Evolutionary conservation across 1,140 invertebrate genomes (phyloP).

Genomic region (Polypedilum vanderplanki): DNA sequence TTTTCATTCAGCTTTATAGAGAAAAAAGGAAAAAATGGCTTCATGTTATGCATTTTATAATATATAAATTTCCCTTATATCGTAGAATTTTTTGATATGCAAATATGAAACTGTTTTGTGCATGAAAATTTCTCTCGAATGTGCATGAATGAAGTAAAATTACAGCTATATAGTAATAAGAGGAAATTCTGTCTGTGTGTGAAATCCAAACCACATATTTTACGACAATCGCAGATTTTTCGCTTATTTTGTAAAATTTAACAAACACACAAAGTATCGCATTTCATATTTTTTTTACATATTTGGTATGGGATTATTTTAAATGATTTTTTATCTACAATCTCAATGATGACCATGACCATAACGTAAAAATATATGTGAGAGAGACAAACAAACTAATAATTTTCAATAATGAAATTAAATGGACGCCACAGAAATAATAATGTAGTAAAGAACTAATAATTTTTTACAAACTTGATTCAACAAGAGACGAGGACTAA

Average conservation of each 20-base stretch:
- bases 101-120: neutral
- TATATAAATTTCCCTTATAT: neutral
- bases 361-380: neutral
- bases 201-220: too few relatives aligned
- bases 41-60: neutral
- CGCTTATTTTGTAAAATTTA: too few relatives aligned
- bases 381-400: neutral
- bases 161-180: neutral
- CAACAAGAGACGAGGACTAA: too few relatives aligned
- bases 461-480: too few relatives aligned
- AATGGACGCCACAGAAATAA: constrained; percentile 6
- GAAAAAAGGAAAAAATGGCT: too few relatives aligned
- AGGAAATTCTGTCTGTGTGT: neutral
- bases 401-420: neutral
- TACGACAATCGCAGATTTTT: too few relatives aligned
- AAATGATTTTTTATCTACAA: neutral
- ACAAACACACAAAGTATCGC: too few relatives aligned
- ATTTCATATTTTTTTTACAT: too few relatives aligned
- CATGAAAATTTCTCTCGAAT: neutral
- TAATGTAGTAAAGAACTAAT: neutral
- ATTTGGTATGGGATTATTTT: neutral
- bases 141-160: neutral
- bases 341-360: neutral
- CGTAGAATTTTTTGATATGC: neutral
- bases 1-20: neutral